These are phyloP conservation scores for Philereme vetulata DNA, from an alignment of 2,888 invertebrate genomes.

Conservation along the genomic window DNA sequence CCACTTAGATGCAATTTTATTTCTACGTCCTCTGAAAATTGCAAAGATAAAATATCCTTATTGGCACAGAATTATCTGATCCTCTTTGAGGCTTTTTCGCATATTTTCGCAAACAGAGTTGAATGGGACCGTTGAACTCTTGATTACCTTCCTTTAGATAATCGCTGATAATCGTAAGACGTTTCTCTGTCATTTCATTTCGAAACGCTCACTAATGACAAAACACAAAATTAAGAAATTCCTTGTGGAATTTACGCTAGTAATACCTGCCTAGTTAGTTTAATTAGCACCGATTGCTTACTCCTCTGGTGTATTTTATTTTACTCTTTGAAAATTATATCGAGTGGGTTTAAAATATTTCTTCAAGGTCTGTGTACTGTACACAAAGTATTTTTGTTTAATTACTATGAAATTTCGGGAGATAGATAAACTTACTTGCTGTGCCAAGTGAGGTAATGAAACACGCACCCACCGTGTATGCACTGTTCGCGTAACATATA, in stretches of 20 bases:
- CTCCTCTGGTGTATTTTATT: slow-evolving; percentile 13
- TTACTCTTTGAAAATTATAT: slow-evolving; percentile 17
- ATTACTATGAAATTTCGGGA: slow-evolving; percentile 2
- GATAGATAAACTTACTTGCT: slow-evolving; percentile 6
- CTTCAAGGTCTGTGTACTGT: slow-evolving; percentile 12
- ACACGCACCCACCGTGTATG: slow-evolving; percentile 4
- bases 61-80: slow-evolving; percentile 18
- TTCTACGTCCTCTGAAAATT: slow-evolving; percentile 14
- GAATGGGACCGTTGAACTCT: slow-evolving; percentile 14
- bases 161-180: slow-evolving; percentile 25
- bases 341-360: slow-evolving; percentile 15
- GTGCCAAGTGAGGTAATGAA: slow-evolving; percentile 11
- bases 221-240: slow-evolving; percentile 25
- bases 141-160: slow-evolving; percentile 25
- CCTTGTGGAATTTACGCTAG: slow-evolving; percentile 21
- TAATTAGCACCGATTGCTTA: slow-evolving; percentile 25
- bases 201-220: slow-evolving; percentile 24
- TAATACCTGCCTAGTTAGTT: slow-evolving; percentile 18
- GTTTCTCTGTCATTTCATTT: slow-evolving; percentile 30
- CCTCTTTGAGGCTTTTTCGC: slow-evolving; percentile 21
- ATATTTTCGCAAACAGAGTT: slow-evolving; percentile 20
- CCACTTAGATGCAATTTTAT: slow-evolving; percentile 16
- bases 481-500: slow-evolving; percentile 6
- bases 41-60: slow-evolving; percentile 20
- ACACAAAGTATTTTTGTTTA: slow-evolving; percentile 8